Conservation (phyloP, 1,140 invertebrate species). For the Neodiprion pinetum region DNA sequence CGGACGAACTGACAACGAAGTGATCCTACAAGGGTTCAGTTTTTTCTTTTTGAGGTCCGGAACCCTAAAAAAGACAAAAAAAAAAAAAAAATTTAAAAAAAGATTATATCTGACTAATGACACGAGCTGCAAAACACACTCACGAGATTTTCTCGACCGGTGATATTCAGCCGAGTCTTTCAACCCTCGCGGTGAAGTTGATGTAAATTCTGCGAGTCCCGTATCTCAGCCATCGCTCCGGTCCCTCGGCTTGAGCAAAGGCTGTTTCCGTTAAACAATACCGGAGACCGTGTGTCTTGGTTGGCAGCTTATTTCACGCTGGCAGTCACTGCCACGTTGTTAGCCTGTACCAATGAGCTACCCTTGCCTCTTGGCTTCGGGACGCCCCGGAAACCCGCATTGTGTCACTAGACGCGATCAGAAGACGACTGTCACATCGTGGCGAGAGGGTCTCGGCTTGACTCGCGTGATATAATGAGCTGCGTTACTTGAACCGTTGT, state of each 20-base stretch:
- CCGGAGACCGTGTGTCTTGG: conserved; percentile 42
- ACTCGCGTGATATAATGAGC: neutral
- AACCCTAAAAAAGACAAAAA: too few species aligned
- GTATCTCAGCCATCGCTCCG: neutral
- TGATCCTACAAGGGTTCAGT: too few species aligned
- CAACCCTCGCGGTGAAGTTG: neutral
- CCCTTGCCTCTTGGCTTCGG: neutral
- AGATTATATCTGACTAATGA: too few species aligned
- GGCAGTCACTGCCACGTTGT: conserved; percentile 35
- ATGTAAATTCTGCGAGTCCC: neutral
- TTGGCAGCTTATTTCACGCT: conserved; percentile 51
- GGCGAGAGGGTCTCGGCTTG: neutral
- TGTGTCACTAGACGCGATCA: neutral
- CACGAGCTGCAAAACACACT: too few species aligned
- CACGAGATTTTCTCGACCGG: too few species aligned
- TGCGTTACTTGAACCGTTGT: neutral
- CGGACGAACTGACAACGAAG: too few species aligned
- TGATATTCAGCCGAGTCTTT: neutral
- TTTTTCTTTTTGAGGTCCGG: too few species aligned
- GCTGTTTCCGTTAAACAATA: conserved; percentile 36
- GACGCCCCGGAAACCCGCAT: neutral
- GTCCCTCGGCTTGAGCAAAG: neutral
- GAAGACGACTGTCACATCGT: neutral
- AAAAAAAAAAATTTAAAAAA: too few species aligned
- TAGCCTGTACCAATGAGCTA: conserved; percentile 26